A percentile compares a stretch with the other conserved stretches of the same genome.
phyloP scores from a whole-genome alignment of 2,888 invertebrate species.

The Troglohyphantes excavatus region DNA sequence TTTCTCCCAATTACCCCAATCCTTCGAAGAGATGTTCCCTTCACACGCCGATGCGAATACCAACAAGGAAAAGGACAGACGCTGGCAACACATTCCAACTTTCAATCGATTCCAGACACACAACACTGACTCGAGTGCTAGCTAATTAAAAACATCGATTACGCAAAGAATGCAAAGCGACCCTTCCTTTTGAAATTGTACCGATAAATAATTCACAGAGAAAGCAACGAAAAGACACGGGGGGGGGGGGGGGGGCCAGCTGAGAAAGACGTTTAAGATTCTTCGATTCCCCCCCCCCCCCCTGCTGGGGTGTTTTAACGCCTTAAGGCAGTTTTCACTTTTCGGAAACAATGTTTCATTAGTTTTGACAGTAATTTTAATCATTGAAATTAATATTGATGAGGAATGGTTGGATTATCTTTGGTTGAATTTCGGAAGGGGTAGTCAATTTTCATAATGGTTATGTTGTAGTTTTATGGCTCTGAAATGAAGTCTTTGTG shows the following conservation, averaged over 20 bases:
- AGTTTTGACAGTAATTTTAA: not conserved
- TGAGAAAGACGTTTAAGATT: not conserved
- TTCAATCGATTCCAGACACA: not conserved
- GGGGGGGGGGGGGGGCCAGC: not conserved
- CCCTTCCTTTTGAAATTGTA: not conserved
- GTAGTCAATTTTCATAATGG: not conserved
- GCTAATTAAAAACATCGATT: conserved; percentile 9
- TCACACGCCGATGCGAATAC: not conserved
- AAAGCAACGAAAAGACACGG: not conserved
- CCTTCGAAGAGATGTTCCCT: not conserved
- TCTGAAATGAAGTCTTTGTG: too few relatives aligned
- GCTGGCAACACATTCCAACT: not conserved
- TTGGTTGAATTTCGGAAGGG: not conserved
- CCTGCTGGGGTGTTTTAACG: not conserved
- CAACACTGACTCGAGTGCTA: not conserved
- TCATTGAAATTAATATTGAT: not conserved
- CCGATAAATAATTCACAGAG: not conserved
- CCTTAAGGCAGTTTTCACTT: not conserved
- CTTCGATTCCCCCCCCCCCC: not conserved
- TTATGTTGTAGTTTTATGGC: not conserved
- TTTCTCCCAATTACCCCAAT: not conserved
- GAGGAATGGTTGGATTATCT: not conserved
- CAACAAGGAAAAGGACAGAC: not conserved
- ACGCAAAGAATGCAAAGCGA: not conserved
- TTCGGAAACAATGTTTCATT: not conserved